Base-by-base conservation (phyloP, 30 jellyfish, hydroid and myxozoan genomes). In the Morbakka virulenta region DNA sequence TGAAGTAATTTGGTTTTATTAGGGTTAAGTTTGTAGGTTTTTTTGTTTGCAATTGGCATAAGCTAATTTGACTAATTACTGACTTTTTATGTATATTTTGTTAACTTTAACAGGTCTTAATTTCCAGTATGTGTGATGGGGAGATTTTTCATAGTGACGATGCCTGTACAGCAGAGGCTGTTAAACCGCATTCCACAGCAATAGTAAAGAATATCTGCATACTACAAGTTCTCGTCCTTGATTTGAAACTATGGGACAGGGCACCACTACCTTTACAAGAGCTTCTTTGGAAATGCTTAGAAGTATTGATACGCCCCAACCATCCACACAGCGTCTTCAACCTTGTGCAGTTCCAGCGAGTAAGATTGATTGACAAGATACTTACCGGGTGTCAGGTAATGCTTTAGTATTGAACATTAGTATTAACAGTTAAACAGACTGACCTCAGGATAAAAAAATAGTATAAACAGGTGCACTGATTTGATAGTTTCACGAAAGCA, bases 311-410 rank as follows among this genome's bases (percentile, higher is more conserved):
- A 17, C 88, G 95, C 2, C 87, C 91, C 13, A 52, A 32, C 32
- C 96, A 92, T 67, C 98, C 96, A 0, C 71, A 79, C 76, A 62
- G 25, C 0, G 32, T 72, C 11, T 85, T 92, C 79, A 92, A 92
- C 63, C 68, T 86, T 0, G 61, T 74, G 64, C 98, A 92, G 83
- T 92, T 92, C 76, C 89, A 92, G 31, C 94, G 98, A 0, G 98
- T 94, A 11, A 61, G 98, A 27, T 95, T 92, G 21, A 94, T 92
- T 32, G 98, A 92, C 23, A 69, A 68, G 28, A 35, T 92, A 22
- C 83, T 92, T 28, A 78, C 76, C 64, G 98, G 96, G 35, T 76
- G 96, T 1, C 96, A 86, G 96, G 98, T 92, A 68, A 14, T 25
- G 24, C 23, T 9, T 12, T 20, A n/a, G n/a, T n/a, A n/a, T n/a